Evolutionary conservation across 2,113 vertebrate species (phyloP), one percentile per base, ranked within the genome.

Genomic region (Danionella cerebrum): DNA sequence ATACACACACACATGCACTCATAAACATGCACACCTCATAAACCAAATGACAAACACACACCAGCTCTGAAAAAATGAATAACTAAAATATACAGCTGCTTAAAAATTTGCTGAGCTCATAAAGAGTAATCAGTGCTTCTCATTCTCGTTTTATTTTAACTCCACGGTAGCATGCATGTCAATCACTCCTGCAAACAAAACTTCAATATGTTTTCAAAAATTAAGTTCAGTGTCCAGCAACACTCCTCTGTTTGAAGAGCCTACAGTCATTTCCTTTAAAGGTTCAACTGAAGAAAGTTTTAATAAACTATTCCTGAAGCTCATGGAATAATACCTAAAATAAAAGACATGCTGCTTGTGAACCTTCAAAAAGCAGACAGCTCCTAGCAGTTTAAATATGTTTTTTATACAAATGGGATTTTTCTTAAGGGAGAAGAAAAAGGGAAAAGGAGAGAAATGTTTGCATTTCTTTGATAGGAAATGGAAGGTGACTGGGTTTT

Each of bases 311-410:
- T 29, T 0, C 53, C 50, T 69, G 25, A 69, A 58, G 35, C 59
- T 63, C 35, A 27, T 69, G 8, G 38, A 44, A 7, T 54, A 57
- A 29, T 27, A 59, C 47, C 42, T 38, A 29, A 59, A 68, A 45
- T 45, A 68, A 36, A 42, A 35, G 36, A 52, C 14, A 41, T 47
- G 59, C 42, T 25, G 52, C 36, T 38, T 62, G 53, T 36, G 42
- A 27, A 45, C 55, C 22, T 38, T 59, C 65, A 63, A 54, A 47
- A 16, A 27, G 54, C 42, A 62, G 48, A 63, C 63, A 63, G 53
- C 58, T 44, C 31, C 48, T 18, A 44, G 68, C 64, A 67, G 55
- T 75, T 53, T 54, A 59, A 71, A 75, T 67, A 36, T 31, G 57
- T 51, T 54, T n/a, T 70, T 54, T 24, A 58, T 33, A 35, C 52